Base-by-base conservation (phyloP, 2,113 vertebrate genomes). In the Bambusicola thoracicus region DNA sequence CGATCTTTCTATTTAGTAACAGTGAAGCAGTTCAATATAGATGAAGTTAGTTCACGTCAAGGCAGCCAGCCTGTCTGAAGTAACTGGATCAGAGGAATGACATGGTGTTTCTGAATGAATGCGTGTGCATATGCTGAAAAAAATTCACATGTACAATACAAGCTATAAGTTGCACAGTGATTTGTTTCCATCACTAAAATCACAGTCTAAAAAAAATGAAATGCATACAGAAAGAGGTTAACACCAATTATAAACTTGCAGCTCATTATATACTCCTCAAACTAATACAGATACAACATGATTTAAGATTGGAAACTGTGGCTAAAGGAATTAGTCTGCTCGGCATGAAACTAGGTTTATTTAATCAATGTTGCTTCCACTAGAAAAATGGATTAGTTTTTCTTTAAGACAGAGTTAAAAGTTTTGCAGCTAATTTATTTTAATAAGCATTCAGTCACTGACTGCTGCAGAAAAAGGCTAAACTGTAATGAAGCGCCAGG, bases 401-500 rank as follows among this genome's bases (percentile, higher is more conserved):
- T 97, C 97, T 98, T 97, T 97, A 98, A 98, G 97, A 97, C 95
- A 95, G 95, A 98, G 97, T 97, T 98, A 97, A 98, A 98, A 98
- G 97, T 98, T 98, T 97, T 98, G 96, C 94, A 98, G 95, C 96
- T 98, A 97, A 98, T 98, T 98, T 98, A 97, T 98, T 98, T 98
- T 98, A 98, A 98, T 98, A 97, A 98, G 96, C 94, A 95, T 98
- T 97, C 97, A 96, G 92, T 97, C 96, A 97, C 96, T 97, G 97
- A 96, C 65, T 90, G 93, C 85, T 97, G 94, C 86, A 94, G 95
- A 96, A 97, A 97, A 97, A 97, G 96, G 89, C 94, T 97, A 97
- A 97, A 96, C 92, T 95, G 93, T 96, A 97, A 97, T 97, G 95
- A 98, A 98, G 96, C 97, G 96, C 93, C 62, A 91, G 87, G 94